Evolutionary conservation across 1,140 invertebrate genomes (phyloP).

Genomic region (Cheumatopsyche charites): DNA sequence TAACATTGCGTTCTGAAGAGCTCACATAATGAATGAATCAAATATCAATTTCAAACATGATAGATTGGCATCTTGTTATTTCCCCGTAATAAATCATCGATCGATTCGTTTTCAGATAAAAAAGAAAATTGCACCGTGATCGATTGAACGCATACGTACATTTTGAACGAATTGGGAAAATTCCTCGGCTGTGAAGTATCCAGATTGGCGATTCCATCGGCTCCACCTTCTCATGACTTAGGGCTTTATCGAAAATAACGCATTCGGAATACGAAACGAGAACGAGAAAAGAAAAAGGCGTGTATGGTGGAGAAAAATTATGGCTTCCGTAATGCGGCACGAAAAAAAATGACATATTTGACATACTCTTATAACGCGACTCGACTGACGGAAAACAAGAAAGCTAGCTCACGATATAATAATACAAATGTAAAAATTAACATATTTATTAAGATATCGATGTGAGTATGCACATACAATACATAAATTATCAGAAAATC

Average conservation of each 20-base stretch:
- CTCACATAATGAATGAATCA: no score
- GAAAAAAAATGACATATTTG: slow-evolving; percentile 13
- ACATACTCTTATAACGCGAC: not conserved
- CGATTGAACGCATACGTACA: not conserved
- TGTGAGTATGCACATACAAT: no score
- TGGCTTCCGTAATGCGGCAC: not conserved
- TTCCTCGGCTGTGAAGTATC: slow-evolving; percentile 31
- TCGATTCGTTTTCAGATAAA: no score
- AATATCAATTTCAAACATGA: no score
- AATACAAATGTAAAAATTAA: slow-evolving; percentile 2
- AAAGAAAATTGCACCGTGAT: no score
- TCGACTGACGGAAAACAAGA: slow-evolving; percentile 2
- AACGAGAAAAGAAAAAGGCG: not conserved
- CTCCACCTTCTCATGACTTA: slow-evolving; percentile 39
- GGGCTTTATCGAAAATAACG: slow-evolving; percentile 1
- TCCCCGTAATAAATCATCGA: no score
- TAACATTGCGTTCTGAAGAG: no score
- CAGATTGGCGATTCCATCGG: slow-evolving; percentile 42
- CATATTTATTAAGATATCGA: not conserved
- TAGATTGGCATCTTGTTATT: no score
- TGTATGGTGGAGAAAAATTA: not conserved
- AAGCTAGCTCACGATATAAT: slow-evolving; percentile 6
- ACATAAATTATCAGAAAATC: no score
- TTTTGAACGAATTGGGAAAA: not conserved
- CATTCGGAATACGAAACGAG: not conserved